phyloP scores from a whole-genome alignment of 2,113 vertebrate species.

The Actinemys pallida region DNA sequence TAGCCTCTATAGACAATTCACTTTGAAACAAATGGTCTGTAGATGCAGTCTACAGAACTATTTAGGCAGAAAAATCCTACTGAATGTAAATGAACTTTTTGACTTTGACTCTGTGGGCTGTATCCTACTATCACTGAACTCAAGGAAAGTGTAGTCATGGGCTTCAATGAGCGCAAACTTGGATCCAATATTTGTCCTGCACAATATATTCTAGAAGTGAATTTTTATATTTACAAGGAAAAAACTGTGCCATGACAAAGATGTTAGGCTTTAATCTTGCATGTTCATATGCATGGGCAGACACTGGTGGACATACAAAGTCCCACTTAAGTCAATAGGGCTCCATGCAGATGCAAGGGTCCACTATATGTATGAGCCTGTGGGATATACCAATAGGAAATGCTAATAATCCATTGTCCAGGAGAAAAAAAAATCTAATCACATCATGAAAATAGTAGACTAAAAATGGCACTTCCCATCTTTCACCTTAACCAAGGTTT shows the following conservation, averaged over 20 bases:
- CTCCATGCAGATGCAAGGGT: not conserved
- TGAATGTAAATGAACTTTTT: not conserved
- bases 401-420: not conserved
- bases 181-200: not conserved
- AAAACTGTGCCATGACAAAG: not conserved
- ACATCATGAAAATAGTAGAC: not conserved
- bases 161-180: not conserved
- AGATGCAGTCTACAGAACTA: not conserved
- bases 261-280: not conserved
- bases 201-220: not conserved
- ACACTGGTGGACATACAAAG: accelerated
- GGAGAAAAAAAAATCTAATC: not conserved
- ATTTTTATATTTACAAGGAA: not conserved
- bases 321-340: not conserved
- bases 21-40: not conserved
- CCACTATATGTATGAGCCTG: not conserved
- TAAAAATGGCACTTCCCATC: not conserved
- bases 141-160: not conserved
- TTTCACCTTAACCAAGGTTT: not conserved
- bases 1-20: not conserved
- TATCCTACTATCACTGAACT: not conserved
- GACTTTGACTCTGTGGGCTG: not conserved
- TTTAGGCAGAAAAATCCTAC: not conserved
- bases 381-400: not conserved
- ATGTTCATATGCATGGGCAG: not conserved